A percentile compares a stretch with the other conserved stretches of the same genome.
phyloP scores from a whole-genome alignment of 2,797 vertebrate species.

The Sebastes trivittatus region DNA sequence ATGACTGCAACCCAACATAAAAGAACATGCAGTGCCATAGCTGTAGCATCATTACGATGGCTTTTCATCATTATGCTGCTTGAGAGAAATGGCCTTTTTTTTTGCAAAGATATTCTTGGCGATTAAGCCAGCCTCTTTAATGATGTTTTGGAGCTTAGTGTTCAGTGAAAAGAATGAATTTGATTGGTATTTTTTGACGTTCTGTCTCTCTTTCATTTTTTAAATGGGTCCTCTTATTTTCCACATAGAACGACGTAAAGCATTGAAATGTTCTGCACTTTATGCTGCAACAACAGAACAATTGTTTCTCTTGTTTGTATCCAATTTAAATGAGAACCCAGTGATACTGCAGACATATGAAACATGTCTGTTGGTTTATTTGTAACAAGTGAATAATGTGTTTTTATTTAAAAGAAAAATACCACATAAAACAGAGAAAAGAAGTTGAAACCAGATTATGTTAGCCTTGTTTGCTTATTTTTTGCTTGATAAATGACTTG shows the following conservation, averaged over 20 bases:
- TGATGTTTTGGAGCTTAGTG: slow-evolving; percentile 77
- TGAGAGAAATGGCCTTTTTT: slow-evolving; percentile 50
- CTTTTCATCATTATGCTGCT: slow-evolving; percentile 72
- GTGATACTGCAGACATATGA: background rate
- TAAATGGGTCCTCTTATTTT: slow-evolving; percentile 43
- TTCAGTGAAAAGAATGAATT: slow-evolving; percentile 76
- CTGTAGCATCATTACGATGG: slow-evolving; percentile 65
- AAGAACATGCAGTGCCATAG: slow-evolving; percentile 43
- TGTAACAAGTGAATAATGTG: background rate
- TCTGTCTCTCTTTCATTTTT: slow-evolving; percentile 46
- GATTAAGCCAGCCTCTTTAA: slow-evolving; percentile 70
- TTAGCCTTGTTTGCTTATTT: background rate
- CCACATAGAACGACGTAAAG: slow-evolving; percentile 6
- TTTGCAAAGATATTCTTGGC: slow-evolving; percentile 59
- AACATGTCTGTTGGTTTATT: slow-evolving; percentile 2
- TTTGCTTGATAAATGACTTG: background rate
- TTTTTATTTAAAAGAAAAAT: background rate
- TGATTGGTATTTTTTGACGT: slow-evolving; percentile 74
- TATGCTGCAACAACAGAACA: slow-evolving; percentile 6
- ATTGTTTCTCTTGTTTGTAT: slow-evolving; percentile 14
- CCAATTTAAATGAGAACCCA: slow-evolving; percentile 5
- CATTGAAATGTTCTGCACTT: slow-evolving; percentile 24
- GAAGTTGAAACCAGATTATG: background rate
- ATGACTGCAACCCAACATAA: slow-evolving; percentile 44
- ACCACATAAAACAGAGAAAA: background rate